phyloP scores from a whole-genome alignment of 1,140 invertebrate species.

The Drosophila chauvacae region DNA sequence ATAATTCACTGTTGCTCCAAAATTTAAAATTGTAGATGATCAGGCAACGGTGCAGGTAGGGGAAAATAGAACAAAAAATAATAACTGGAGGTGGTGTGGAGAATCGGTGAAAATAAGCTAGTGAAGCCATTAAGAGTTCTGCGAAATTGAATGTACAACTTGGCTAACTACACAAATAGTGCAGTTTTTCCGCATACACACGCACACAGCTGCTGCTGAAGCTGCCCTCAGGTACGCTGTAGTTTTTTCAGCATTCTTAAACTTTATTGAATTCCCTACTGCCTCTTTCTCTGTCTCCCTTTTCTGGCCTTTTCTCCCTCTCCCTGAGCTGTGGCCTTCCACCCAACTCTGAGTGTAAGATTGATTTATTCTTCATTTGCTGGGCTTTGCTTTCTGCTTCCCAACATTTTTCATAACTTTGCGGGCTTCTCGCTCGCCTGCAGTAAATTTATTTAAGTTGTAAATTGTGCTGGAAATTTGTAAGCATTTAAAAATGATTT shows the following conservation, averaged over 20 bases:
- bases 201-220: slow-evolving; percentile 15
- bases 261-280: slow-evolving; percentile 62
- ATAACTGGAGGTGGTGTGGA: not conserved
- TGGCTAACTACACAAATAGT: slow-evolving; percentile 17
- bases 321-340: not conserved
- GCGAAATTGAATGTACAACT: slow-evolving; percentile 47
- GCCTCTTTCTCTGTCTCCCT: not conserved
- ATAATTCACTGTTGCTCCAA: slow-evolving; percentile 68
- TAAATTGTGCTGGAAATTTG: slow-evolving; percentile 77
- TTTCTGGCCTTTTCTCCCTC: not conserved
- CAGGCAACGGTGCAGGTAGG: slow-evolving; percentile 30
- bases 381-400: slow-evolving; percentile 44
- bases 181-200: slow-evolving; percentile 48
- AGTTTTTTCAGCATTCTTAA: slow-evolving; percentile 54
- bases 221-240: slow-evolving; percentile 21
- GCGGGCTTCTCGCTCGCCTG: slow-evolving; percentile 44
- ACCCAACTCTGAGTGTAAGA: slow-evolving; percentile 64
- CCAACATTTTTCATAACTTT: slow-evolving; percentile 79
- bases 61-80: slow-evolving; percentile 13
- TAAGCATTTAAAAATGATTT: slow-evolving; percentile 83
- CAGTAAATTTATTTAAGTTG: slow-evolving; percentile 70
- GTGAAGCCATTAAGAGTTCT: slow-evolving; percentile 60
- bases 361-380: slow-evolving; percentile 76
- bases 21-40: slow-evolving; percentile 80
- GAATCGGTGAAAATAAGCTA: slow-evolving; percentile 25